These are phyloP conservation scores for Chelonia mydas DNA, from an alignment of 2,797 vertebrate species.

Conservation along the genomic window DNA sequence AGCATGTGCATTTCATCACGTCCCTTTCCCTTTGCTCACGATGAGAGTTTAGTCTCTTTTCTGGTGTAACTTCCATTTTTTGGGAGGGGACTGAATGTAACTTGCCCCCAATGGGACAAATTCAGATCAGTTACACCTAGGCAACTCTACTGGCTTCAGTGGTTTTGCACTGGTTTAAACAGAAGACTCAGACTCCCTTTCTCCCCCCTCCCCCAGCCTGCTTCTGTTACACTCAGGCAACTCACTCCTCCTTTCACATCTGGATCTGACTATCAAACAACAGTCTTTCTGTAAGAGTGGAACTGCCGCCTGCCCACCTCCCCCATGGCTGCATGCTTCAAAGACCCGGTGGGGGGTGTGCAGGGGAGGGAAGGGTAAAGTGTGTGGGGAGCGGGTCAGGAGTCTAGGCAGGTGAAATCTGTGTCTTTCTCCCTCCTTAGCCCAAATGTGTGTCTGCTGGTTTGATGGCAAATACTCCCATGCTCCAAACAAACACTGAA, in stretches of 20 bases:
- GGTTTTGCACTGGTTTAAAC: neutral
- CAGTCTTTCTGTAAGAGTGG: constrained; percentile 50
- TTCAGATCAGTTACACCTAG: neutral
- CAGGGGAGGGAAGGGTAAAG: neutral
- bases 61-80: neutral
- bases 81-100: neutral
- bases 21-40: neutral
- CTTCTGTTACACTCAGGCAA: neutral
- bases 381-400: neutral
- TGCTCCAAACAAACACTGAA: neutral
- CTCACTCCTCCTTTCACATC: constrained; percentile 64
- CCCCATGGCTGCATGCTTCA: neutral
- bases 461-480: neutral
- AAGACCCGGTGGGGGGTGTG: neutral
- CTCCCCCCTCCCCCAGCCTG: neutral
- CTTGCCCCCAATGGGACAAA: neutral
- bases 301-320: constrained; percentile 32
- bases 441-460: neutral
- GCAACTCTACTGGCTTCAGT: neutral
- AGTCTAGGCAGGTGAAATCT: accelerated
- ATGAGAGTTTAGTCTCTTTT: neutral
- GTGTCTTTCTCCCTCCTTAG: neutral
- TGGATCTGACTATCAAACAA: constrained; percentile 78
- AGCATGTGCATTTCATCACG: neutral
- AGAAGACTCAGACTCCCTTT: neutral